Conservation (phyloP, 2,113 vertebrate species). For the Setophaga coronata region DNA sequence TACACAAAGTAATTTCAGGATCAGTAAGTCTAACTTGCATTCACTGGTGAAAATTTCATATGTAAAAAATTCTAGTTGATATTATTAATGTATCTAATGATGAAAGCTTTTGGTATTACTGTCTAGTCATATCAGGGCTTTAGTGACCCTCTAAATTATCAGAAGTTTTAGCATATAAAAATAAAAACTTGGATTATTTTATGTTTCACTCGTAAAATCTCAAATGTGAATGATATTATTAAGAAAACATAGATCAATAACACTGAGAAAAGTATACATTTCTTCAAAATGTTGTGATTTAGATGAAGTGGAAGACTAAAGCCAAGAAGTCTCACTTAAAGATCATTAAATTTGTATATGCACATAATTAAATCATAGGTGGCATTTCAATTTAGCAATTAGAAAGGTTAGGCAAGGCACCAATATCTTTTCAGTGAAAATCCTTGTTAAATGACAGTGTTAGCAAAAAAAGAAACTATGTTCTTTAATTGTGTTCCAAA, state of each 20-base stretch:
- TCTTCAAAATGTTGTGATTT: not conserved
- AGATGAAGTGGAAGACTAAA: not conserved
- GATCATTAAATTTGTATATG: not conserved
- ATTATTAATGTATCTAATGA: not conserved
- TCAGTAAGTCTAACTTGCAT: not conserved
- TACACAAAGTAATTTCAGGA: not conserved
- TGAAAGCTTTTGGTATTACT: not conserved
- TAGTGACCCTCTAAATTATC: not conserved
- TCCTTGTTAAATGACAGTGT: not conserved
- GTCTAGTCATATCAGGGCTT: not conserved
- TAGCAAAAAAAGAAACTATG: not conserved
- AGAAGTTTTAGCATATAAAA: not conserved
- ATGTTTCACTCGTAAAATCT: not conserved
- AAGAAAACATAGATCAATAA: not conserved
- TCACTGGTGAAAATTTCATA: not conserved
- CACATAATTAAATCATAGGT: not conserved
- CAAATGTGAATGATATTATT: not conserved
- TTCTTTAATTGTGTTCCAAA: slow-evolving; percentile 21
- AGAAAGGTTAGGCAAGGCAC: not conserved
- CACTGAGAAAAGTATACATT: not conserved
- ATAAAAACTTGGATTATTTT: not conserved
- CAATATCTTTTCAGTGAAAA: not conserved
- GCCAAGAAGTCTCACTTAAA: not conserved
- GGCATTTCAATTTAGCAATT: not conserved
- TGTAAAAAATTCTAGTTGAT: not conserved